These are phyloP conservation scores for Coryphaenoides rupestris DNA, from an alignment of 2,113 vertebrate species.

Conservation along the genomic window DNA sequence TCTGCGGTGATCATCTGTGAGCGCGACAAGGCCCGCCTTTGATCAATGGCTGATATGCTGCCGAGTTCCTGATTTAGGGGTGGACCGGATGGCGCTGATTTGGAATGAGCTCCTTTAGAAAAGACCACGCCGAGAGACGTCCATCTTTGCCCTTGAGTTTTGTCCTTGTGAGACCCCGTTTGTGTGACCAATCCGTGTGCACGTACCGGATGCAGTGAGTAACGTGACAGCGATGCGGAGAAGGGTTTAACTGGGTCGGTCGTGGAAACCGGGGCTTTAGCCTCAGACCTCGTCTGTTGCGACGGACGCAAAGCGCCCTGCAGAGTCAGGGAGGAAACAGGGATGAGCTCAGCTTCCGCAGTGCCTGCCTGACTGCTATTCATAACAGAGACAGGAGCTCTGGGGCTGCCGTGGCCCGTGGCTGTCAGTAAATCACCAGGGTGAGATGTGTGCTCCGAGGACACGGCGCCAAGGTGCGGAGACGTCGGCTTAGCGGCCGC, in stretches of 20 bases:
- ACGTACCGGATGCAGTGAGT: slow-evolving; percentile 15
- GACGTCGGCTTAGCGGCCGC: slow-evolving; percentile 33
- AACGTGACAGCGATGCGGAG: slow-evolving; percentile 6
- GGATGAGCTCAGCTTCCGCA: slow-evolving; percentile 34
- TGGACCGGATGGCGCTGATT: not conserved
- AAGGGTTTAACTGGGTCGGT: slow-evolving; percentile 3
- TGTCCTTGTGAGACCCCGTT: slow-evolving; percentile 1
- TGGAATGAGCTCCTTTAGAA: slow-evolving; percentile 16
- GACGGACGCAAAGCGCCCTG: slow-evolving; percentile 38
- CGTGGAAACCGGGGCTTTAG: slow-evolving; percentile 5
- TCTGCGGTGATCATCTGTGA: slow-evolving; percentile 10
- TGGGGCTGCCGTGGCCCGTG: slow-evolving; percentile 35
- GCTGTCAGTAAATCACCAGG: slow-evolving; percentile 54
- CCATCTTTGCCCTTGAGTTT: slow-evolving; percentile 13
- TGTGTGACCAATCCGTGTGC: slow-evolving; percentile 13
- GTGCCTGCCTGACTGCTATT: slow-evolving; percentile 41
- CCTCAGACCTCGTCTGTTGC: slow-evolving; percentile 9
- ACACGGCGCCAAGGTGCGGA: slow-evolving; percentile 28
- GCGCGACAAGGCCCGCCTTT: not conserved
- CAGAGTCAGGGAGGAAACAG: slow-evolving; percentile 38
- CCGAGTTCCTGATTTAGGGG: slow-evolving; percentile 6
- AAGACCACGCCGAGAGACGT: not conserved
- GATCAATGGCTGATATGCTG: not conserved
- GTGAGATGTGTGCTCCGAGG: slow-evolving; percentile 47
- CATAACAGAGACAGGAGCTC: slow-evolving; percentile 41